These are phyloP conservation scores for Xiphias gladius DNA, from an alignment of 2,113 vertebrate genomes.

Conservation along the genomic window DNA sequence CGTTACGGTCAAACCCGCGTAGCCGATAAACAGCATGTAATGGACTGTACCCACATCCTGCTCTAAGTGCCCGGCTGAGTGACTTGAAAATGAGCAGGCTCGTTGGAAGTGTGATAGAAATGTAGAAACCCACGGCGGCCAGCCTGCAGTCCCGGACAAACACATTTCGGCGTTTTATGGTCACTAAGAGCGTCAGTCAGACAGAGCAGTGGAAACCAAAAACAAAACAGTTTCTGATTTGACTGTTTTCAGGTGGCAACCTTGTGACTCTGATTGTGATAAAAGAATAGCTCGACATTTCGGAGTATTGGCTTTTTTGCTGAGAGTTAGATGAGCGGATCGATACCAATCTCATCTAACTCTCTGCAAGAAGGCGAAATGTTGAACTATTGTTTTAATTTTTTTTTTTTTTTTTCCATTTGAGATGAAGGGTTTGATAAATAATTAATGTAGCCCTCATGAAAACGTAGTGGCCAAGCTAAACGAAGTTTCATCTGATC, in stretches of 20 bases:
- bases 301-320: not conserved
- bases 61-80: not conserved
- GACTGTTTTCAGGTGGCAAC: not conserved
- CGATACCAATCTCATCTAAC: no score
- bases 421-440: no score
- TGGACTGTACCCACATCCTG: conserved; percentile 30
- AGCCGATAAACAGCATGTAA: not conserved
- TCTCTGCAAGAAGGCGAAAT: no score
- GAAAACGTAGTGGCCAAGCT: no score
- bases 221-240: not conserved
- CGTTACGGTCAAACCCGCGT: not conserved
- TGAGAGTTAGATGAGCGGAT: no score
- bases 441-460: no score
- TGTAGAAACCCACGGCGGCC: not conserved
- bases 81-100: not conserved
- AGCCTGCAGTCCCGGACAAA: no score
- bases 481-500: no score
- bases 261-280: not conserved
- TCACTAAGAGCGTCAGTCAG: no score
- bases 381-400: no score
- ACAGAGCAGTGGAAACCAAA: not conserved
- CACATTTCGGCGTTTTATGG: no score
- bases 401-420: no score
- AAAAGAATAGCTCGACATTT: not conserved
- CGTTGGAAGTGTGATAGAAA: not conserved